Base-by-base conservation (phyloP, 2,113 vertebrate genomes). In the Edolisoma coerulescens region DNA sequence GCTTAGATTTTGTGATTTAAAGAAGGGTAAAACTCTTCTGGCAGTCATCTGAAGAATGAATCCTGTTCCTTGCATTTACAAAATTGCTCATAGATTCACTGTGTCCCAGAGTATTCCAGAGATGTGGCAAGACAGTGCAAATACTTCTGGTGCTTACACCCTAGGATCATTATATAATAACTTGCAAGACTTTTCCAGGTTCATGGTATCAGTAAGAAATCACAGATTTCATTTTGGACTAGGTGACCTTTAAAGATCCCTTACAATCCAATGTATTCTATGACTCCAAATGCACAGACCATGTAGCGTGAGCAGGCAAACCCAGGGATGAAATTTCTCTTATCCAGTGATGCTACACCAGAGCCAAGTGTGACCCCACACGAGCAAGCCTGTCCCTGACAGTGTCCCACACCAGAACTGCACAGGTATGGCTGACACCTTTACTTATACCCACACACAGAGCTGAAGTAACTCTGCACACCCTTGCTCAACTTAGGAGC, bases 261-360 rank as follows among this genome's bases (percentile, higher is more conserved):
- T 42, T 39, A 24, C 37, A 61, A 49, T 6, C 8, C 64, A 33
- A 21, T 6, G 9, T 16, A 28, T 28, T 42, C 35, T 28, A 2
- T n/a, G 23, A n/a, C 21, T 74, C 39, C 32, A 24, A 60, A 42
- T 0, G 27, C 17, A 49, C 23, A 65, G 69, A 1, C 24, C 10
- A 2, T 30, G 35, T 35, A 35, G 37, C 4, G 37, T 12, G 63
- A 68, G 73, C 73, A 52, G 27, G 2, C 35, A 42, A 27, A 59
- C 1, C 11, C 71, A 35, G 6, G 1, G 21, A 2, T 26, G 9
- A 28, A 15, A 8, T 1, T 39, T 17, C 63, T 50, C 16, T 8
- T 3, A 2, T 0, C 7, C 82, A 64, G 54, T 3, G 12, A 21
- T 2, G 33, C 11, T 50, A 60, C 1, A 5, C 26, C 33, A 24